Conservation (phyloP, 2,888 invertebrate species). For the Lasioglossum calceatum region DNA sequence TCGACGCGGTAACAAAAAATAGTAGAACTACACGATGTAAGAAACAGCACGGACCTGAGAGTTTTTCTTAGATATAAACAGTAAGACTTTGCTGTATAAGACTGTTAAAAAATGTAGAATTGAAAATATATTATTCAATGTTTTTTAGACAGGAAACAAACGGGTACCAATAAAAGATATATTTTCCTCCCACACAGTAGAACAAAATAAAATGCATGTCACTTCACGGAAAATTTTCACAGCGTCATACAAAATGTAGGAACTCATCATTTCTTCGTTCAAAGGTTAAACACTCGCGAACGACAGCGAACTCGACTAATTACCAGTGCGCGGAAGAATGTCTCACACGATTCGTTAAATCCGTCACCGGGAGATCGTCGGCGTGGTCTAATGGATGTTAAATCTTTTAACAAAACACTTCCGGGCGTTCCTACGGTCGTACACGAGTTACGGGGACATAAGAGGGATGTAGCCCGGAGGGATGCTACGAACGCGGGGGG, state of each 20-base stretch:
- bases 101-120: too few species aligned
- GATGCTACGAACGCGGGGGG: constrained; percentile 25
- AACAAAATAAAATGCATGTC: too few species aligned
- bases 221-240: neutral
- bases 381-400: constrained; percentile 63
- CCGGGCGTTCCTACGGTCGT: neutral
- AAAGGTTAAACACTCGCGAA: neutral
- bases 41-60: too few species aligned
- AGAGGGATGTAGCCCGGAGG: neutral
- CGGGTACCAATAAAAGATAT: too few species aligned
- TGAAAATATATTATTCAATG: too few species aligned
- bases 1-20: too few species aligned
- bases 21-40: too few species aligned
- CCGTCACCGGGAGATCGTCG: constrained; percentile 19
- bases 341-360: constrained; percentile 20
- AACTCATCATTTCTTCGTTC: neutral
- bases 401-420: constrained; percentile 61
- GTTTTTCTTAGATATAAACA: too few species aligned
- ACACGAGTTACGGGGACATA: constrained; percentile 12
- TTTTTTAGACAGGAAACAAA: too few species aligned
- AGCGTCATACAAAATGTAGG: neutral
- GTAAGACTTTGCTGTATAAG: too few species aligned
- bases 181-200: too few species aligned
- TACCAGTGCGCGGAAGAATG: neutral
- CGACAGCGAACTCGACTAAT: neutral